These are phyloP conservation scores for Cephonodes hylas DNA, from an alignment of 2,888 invertebrate species.

Conservation along the genomic window DNA sequence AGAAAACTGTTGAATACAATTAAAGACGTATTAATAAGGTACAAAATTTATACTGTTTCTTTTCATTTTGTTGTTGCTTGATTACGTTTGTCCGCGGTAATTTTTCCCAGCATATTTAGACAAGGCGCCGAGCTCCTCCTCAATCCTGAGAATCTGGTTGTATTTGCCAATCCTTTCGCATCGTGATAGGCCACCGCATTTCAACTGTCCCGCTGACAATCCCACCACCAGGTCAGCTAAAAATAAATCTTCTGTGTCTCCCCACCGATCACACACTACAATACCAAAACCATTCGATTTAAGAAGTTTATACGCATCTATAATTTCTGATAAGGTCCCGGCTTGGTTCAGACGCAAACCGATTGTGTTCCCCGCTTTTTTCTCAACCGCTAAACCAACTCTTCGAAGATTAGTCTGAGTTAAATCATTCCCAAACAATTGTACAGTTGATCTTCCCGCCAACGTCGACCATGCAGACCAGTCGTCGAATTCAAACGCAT, in stretches of 20 bases:
- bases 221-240: constrained; percentile 99
- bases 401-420: constrained; percentile 95
- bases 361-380: constrained; percentile 96
- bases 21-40: too few species aligned
- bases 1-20: background rate
- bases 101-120: constrained; percentile 97
- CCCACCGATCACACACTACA: constrained; percentile 83
- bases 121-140: constrained; percentile 95
- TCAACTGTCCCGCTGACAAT: constrained; percentile 97
- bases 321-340: constrained; percentile 97
- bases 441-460: constrained; percentile 85
- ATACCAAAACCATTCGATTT: constrained; percentile 97
- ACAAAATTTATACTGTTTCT: background rate
- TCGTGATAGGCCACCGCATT: constrained; percentile 98
- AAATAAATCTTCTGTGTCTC: constrained; percentile 99
- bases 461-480: constrained; percentile 97
- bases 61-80: too few species aligned
- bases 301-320: constrained; percentile 93
- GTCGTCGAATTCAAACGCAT: constrained; percentile 98
- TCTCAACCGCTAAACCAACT: constrained; percentile 94
- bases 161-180: constrained; percentile 98
- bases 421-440: constrained; percentile 95
- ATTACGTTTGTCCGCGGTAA: constrained; percentile 85
- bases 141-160: constrained; percentile 98
- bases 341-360: constrained; percentile 98